Evolutionary conservation across 2,888 invertebrate species (phyloP).

Genomic region (Acanthococcus lagerstroemiae): DNA sequence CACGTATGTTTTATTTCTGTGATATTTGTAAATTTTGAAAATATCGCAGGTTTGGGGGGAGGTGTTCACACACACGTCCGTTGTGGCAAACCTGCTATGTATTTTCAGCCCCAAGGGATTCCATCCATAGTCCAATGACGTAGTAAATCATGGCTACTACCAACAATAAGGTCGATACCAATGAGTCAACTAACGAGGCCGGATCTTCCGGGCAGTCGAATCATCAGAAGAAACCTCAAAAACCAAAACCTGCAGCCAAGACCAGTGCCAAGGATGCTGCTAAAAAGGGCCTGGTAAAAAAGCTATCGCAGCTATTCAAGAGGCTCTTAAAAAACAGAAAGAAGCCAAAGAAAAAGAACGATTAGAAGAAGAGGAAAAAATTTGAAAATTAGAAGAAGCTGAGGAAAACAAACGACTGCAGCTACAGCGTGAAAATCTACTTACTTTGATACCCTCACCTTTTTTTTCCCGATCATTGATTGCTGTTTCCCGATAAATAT

Average conservation of each 20-base stretch:
- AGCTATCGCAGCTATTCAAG: slow-evolving; percentile 83
- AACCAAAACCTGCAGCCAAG: slow-evolving; percentile 6
- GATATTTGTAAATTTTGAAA: too few species aligned
- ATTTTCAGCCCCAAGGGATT: too few species aligned
- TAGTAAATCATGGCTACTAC: slow-evolving; percentile 11
- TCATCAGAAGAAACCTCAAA: slow-evolving; percentile 24
- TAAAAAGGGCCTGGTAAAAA: slow-evolving; percentile 59
- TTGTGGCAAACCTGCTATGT: too few species aligned
- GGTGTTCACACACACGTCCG: too few species aligned
- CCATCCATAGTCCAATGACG: too few species aligned
- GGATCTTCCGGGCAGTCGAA: background rate
- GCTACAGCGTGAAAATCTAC: slow-evolving; percentile 67
- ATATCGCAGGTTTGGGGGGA: too few species aligned
- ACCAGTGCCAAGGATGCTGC: slow-evolving; percentile 33
- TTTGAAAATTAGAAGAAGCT: slow-evolving; percentile 61
- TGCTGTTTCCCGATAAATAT: too few species aligned
- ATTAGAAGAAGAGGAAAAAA: slow-evolving; percentile 69
- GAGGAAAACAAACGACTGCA: slow-evolving; percentile 62
- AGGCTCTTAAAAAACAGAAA: slow-evolving; percentile 73
- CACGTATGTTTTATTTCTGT: too few species aligned
- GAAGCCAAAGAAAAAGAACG: slow-evolving; percentile 74
- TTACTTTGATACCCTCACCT: too few species aligned
- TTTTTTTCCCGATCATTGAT: too few species aligned
- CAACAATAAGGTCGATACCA: background rate
- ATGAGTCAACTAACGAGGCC: slow-evolving; percentile 1